phyloP scores from a whole-genome alignment of 2,797 vertebrate species.

The Eupleurogrammus muticus region DNA sequence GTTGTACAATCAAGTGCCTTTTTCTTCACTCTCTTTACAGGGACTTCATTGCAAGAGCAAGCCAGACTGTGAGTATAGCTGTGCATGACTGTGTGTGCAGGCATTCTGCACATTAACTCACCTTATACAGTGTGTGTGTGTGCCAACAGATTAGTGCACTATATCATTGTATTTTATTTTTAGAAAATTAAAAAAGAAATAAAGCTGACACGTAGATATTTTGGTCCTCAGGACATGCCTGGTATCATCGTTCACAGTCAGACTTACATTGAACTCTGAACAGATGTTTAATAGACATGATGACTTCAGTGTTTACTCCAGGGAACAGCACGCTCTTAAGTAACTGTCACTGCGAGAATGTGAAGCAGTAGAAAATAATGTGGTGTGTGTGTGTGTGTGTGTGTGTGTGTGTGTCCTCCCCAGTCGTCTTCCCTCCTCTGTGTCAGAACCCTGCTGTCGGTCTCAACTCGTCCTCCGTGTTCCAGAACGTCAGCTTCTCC shows the following conservation, averaged over 20 bases:
- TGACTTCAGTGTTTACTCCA: not conserved
- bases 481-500: constrained; percentile 74
- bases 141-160: too few relatives aligned
- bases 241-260: too few relatives aligned
- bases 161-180: too few relatives aligned
- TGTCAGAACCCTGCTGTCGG: constrained; percentile 52
- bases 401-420: not conserved
- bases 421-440: constrained; percentile 53
- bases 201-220: too few relatives aligned
- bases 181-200: too few relatives aligned
- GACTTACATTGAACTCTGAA: not conserved
- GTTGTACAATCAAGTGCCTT: not conserved
- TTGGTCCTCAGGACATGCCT: too few relatives aligned
- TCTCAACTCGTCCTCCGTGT: constrained; percentile 44
- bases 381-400: not conserved
- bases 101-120: not conserved
- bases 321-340: too few relatives aligned
- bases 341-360: not conserved
- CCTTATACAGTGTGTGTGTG: too few relatives aligned
- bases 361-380: not conserved
- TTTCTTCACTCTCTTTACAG: constrained; percentile 55
- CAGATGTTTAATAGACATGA: not conserved
- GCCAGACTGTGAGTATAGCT: constrained; percentile 72
- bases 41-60: constrained; percentile 77
- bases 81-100: not conserved